phyloP scores from a whole-genome alignment of 92 coral and sea anemone species.

The Montipora capitata region DNA sequence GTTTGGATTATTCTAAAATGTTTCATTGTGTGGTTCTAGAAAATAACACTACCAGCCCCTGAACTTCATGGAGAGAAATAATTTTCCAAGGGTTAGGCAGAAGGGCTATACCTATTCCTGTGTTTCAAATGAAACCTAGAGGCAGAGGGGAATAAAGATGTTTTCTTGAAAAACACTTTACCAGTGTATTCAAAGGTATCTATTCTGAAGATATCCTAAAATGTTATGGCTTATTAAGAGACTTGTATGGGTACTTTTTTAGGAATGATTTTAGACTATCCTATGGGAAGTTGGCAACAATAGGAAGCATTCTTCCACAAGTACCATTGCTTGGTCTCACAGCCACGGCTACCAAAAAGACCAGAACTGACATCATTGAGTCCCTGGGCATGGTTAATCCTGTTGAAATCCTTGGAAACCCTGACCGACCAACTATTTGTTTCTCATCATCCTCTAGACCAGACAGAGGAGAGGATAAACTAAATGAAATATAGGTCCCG shows the following conservation, averaged over 20 bases:
- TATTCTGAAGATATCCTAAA: background rate
- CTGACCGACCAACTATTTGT: constrained; percentile 63
- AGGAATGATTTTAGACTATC: constrained; percentile 49
- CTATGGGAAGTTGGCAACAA: constrained; percentile 36
- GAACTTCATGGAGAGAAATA: no score
- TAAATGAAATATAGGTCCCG: constrained; percentile 53
- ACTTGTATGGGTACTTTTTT: background rate
- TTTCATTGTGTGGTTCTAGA: no score
- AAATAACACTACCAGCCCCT: no score
- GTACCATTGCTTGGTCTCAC: constrained; percentile 66
- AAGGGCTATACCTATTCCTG: background rate
- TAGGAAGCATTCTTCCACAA: constrained; percentile 39
- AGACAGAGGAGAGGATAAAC: constrained; percentile 65
- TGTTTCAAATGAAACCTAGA: constrained; percentile 8
- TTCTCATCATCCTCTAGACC: constrained; percentile 61
- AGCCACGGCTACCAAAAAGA: constrained; percentile 68
- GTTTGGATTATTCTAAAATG: no score
- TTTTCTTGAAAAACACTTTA: constrained; percentile 16
- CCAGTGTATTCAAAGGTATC: constrained; percentile 15
- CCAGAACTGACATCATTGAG: constrained; percentile 38
- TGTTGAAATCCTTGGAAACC: constrained; percentile 58
- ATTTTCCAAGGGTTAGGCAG: no score
- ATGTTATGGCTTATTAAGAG: background rate
- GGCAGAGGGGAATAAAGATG: constrained; percentile 16
- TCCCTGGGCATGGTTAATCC: constrained; percentile 69